Evolutionary conservation across 2,113 vertebrate genomes (phyloP).

Genomic region (Epinephelus lanceolatus): DNA sequence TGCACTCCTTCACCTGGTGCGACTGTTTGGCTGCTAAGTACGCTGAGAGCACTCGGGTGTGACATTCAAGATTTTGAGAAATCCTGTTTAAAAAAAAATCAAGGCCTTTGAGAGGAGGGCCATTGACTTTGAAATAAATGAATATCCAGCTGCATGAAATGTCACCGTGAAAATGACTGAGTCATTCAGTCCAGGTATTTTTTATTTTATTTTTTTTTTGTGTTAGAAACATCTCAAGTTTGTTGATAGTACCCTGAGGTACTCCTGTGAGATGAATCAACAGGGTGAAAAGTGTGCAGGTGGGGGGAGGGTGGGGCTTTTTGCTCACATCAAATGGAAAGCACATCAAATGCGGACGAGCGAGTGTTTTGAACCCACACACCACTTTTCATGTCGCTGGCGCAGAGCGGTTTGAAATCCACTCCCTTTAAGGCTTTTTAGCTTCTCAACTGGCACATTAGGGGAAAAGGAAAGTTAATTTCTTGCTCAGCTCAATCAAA

Average conservation of each 20-base stretch:
- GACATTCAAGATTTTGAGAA: conserved; percentile 71
- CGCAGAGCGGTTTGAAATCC: conserved; percentile 30
- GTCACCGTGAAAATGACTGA: conserved; percentile 40
- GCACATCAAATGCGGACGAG: conserved; percentile 55
- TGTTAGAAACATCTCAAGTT: conserved; percentile 15
- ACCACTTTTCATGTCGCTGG: conserved; percentile 46
- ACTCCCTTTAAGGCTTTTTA: conserved; percentile 43
- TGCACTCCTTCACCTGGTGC: conserved; percentile 62
- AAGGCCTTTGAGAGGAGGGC: conserved; percentile 48
- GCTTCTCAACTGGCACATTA: conserved; percentile 40
- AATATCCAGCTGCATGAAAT: conserved; percentile 43
- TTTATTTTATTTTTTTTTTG: conserved; percentile 5
- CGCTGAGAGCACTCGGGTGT: conserved; percentile 59
- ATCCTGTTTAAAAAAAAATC: conserved; percentile 41
- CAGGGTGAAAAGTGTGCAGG: conserved; percentile 10
- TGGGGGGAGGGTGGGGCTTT: neutral
- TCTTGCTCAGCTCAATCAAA: conserved; percentile 47
- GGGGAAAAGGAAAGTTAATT: conserved; percentile 39
- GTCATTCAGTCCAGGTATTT: conserved; percentile 16
- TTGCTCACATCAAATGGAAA: conserved; percentile 53
- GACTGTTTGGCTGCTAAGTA: conserved; percentile 61
- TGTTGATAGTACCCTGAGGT: conserved; percentile 42
- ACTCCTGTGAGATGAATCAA: conserved; percentile 37
- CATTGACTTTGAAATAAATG: conserved; percentile 72
- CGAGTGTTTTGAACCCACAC: conserved; percentile 61